These are phyloP conservation scores for Ridgeia piscesae DNA, from an alignment of 1,140 invertebrate species.

Conservation along the genomic window DNA sequence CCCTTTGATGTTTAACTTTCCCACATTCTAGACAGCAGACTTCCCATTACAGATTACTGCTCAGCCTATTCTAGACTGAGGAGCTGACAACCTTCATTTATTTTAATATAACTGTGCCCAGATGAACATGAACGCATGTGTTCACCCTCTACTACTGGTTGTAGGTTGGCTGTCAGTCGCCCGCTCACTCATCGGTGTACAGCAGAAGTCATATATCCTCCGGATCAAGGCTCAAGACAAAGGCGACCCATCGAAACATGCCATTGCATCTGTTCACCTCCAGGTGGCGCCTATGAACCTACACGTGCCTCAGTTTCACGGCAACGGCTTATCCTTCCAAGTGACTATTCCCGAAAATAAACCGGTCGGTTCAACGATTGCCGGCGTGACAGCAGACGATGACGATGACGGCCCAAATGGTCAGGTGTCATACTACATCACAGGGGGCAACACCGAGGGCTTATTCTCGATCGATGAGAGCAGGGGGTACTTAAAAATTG, in stretches of 20 bases:
- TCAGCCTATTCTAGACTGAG: too few relatives aligned
- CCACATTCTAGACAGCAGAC: too few relatives aligned
- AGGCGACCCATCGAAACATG: constrained; percentile 80
- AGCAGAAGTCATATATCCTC: constrained; percentile 55
- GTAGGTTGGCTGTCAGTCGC: constrained; percentile 73
- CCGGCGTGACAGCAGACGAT: constrained; percentile 82
- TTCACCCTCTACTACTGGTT: constrained; percentile 5
- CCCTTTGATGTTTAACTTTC: too few relatives aligned
- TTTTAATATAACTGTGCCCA: too few relatives aligned
- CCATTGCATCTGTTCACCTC: constrained; percentile 72
- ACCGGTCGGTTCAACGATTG: constrained; percentile 78
- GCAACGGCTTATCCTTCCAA: constrained; percentile 76
- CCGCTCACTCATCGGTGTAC: constrained; percentile 60
- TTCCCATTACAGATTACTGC: too few relatives aligned
- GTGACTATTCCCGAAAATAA: constrained; percentile 90
- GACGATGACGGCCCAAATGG: constrained; percentile 84
- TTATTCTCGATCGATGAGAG: constrained; percentile 74
- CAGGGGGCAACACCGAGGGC: constrained; percentile 76
- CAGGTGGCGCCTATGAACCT: constrained; percentile 84
- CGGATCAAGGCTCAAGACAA: constrained; percentile 75
- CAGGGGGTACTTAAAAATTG: constrained; percentile 78
- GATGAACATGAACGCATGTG: neutral
- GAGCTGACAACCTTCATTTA: too few relatives aligned
- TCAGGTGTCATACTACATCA: constrained; percentile 80
- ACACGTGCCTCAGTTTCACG: constrained; percentile 51